A percentile compares a stretch with the other conserved stretches of the same genome.
Evolutionary conservation across 2,888 invertebrate species (phyloP).

Genomic region (Nematopogon swammerdamellus): DNA sequence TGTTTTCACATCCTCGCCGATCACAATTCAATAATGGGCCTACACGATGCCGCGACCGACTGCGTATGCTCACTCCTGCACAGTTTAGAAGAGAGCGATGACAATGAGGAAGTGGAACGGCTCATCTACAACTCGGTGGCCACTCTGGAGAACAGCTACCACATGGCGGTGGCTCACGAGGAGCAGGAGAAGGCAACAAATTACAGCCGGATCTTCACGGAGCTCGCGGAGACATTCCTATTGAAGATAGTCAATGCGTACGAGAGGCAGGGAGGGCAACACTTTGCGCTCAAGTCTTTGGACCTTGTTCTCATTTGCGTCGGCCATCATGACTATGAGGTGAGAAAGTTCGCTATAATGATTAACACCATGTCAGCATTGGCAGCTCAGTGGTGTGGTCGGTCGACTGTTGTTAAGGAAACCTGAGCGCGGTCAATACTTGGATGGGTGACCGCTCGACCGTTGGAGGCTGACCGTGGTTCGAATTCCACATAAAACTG

Average conservation of each 20-base stretch:
- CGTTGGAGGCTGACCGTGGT: too few species aligned
- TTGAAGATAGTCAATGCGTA: conserved; percentile 72
- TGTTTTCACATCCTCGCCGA: conserved; percentile 68
- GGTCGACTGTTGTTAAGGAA: too few species aligned
- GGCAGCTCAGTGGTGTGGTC: too few species aligned
- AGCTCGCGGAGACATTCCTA: conserved; percentile 87
- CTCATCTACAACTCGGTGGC: conserved; percentile 80
- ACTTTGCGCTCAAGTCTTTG: conserved; percentile 79
- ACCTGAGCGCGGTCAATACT: too few species aligned
- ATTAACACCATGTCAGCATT: conserved; percentile 3
- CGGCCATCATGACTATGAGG: conserved; percentile 97
- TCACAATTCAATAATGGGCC: conserved; percentile 54
- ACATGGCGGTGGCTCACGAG: conserved; percentile 87
- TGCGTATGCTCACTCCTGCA: conserved; percentile 84
- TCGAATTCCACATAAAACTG: too few species aligned
- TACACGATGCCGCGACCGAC: conserved; percentile 90
- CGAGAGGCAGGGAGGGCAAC: conserved; percentile 56
- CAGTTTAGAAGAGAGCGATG: conserved; percentile 74
- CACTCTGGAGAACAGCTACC: conserved; percentile 80
- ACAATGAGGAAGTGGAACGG: conserved; percentile 70
- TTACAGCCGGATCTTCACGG: conserved; percentile 93
- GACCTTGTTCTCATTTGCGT: conserved; percentile 90
- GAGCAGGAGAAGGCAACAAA: conserved; percentile 93
- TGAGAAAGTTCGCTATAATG: conserved; percentile 15
- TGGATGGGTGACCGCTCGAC: too few species aligned